Base-by-base conservation (phyloP, 1,140 invertebrate species). In the Mamestra configurata region DNA sequence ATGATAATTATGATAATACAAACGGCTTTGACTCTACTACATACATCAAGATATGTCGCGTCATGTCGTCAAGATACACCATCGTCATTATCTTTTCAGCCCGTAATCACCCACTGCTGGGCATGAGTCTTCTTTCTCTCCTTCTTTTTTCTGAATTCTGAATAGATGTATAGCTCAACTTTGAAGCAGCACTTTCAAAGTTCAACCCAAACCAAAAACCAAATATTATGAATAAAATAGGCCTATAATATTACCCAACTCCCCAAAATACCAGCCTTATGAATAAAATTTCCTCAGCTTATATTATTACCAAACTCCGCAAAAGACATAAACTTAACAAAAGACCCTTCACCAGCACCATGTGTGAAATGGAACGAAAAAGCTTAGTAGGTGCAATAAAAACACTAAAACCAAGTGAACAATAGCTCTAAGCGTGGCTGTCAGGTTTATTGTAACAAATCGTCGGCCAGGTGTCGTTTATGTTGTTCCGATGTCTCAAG, bases 401-500 rank as follows among this genome's bases (percentile, higher is more conserved):
- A 73, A 73, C 35, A 73, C 71, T 55, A 37, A 73, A 73, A 73
- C 49, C 24, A 11, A 51, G 68, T 35, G 71, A 73, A 73, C 71
- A 73, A 73, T 73, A 57, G 71, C 27, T 37, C 27, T 57, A 73
- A 73, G 51, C 70, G 70, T 0, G 49, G 0, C 71, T 66, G 71
- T 73, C 71, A 73, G 10, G 71, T 73, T 73, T 73, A 73, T 73
- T 73, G 71, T 73, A 35, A 73, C 71, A 73, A 73, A 73, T 73
- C 49, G 71, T 43, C 24, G 51, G 27, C 15, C 71, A 73, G 71
- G 71, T 73, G 71, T 73, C 71, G 18, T 73, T 73, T 73, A 73
- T 73, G 71, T 55, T 57, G 49, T 73, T 57, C 24, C 51, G 53
- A 73, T 73, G 71, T 73, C 71, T 73, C 20, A 22, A 43, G 35